Base-by-base conservation (phyloP, 2,888 invertebrate species). In the Linnaemya vulpina region DNA sequence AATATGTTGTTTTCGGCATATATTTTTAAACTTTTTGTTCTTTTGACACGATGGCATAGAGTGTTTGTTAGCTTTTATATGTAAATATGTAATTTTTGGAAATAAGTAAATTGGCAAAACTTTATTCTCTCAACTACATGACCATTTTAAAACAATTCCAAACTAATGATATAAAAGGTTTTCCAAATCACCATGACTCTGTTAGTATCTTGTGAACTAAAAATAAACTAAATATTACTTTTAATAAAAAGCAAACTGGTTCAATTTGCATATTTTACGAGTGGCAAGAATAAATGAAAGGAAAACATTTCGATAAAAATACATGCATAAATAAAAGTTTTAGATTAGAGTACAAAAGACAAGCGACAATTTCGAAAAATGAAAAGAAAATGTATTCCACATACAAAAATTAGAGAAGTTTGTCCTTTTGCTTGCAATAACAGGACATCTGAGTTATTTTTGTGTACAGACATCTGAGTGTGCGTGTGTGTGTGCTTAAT, bases 131-230 rank as follows among this genome's bases (percentile, higher is more conserved):
- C n/a, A 22, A 49, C 49, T 9, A 13, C 30, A 76, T 13, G 22
- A 67, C 68, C 51, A 71, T 63, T 76, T 58, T 7, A 9, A 49
- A 82, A 71, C 40, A 75, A 76, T 82, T 76, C 40, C n/a, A 40
- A 71, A 58, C 62, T 82, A 76, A 82, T 68, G 75, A 70, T 71
- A 63, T 40, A 63, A 76, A 76, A 71, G 70, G 40, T 71, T 82
- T 76, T 58, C 62, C 9, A 70, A 76, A 82, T 82, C 51, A 51
- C 43, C 63, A 76, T 63, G 38, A 65, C 70, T 55, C n/a, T 17
- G 11, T 17, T n/a, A 5, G 17, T 43, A 17, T 60, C 15, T 38
- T 55, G 35, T 71, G 53, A 79, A 76, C 70, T 55, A 68, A 53
- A 67, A 49, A 67, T 58, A 60, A 67, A 80, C 68, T 49, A 55